Evolutionary conservation across 2,888 invertebrate species (phyloP).

Genomic region (Amiota communis): DNA sequence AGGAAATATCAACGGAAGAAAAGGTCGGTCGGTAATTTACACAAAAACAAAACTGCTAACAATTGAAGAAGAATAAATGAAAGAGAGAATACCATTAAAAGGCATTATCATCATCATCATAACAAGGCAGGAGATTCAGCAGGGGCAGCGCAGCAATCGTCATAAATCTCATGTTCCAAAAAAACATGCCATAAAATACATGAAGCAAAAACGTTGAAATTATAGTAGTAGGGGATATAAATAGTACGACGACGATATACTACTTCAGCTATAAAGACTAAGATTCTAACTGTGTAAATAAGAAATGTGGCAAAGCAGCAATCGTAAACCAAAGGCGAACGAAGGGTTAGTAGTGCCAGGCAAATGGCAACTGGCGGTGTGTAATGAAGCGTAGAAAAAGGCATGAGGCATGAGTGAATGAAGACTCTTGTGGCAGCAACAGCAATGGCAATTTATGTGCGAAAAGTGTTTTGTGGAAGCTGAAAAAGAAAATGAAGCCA

Average conservation of each 20-base stretch:
- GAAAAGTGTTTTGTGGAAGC: conserved; percentile 45
- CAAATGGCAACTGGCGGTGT: conserved; percentile 14
- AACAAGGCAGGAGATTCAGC: neutral
- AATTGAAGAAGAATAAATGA: neutral
- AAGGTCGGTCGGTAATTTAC: no score
- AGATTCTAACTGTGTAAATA: conserved; percentile 57
- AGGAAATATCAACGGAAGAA: no score
- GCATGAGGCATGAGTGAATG: neutral
- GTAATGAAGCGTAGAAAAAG: conserved; percentile 23
- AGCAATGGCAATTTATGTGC: conserved; percentile 58
- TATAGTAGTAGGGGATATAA: neutral
- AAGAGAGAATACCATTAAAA: neutral
- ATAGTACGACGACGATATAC: no score
- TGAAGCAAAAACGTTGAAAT: no score
- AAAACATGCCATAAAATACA: no score
- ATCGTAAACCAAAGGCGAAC: conserved; percentile 31
- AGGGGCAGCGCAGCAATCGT: conserved; percentile 27
- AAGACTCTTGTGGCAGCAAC: neutral
- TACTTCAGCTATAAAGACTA: no score
- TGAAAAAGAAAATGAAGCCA: neutral
- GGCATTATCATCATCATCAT: neutral
- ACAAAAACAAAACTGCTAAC: conserved; percentile 21
- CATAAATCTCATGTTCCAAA: conserved; percentile 49
- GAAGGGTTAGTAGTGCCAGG: neutral
- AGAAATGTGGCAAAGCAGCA: conserved; percentile 32